A percentile compares a stretch with the other conserved stretches of the same genome.
These are phyloP conservation scores for Halocaridina rubra DNA, from an alignment of 2,888 invertebrate species.

Conservation along the genomic window DNA sequence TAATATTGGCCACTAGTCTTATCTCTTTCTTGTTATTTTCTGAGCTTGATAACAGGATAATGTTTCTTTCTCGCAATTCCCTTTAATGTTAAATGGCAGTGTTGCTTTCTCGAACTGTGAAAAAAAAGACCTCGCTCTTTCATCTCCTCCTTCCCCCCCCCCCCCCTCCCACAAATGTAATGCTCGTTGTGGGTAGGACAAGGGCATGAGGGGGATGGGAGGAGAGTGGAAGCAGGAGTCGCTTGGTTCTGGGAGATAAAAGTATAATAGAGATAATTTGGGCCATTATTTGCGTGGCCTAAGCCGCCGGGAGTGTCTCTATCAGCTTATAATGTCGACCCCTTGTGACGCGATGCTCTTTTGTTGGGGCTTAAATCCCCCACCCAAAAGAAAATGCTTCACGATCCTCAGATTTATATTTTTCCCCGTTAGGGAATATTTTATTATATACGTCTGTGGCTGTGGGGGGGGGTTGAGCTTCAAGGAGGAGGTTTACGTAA, in stretches of 20 bases:
- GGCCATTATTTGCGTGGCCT: conserved; percentile 53
- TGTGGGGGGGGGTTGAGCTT: no score
- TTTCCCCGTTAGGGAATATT: no score
- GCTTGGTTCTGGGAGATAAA: conserved; percentile 51
- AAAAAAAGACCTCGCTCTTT: neutral
- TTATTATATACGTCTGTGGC: no score
- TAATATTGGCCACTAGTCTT: no score
- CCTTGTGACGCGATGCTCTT: conserved; percentile 37
- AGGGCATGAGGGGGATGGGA: neutral
- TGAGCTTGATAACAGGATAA: no score
- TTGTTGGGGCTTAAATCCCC: conserved; percentile 43
- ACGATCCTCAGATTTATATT: conserved; percentile 1
- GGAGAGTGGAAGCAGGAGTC: conserved; percentile 6
- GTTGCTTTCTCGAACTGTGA: no score
- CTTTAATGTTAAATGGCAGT: no score
- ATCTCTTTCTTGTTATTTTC: no score
- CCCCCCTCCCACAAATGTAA: neutral
- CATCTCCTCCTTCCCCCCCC: neutral
- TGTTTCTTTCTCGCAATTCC: no score
- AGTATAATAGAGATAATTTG: conserved; percentile 58
- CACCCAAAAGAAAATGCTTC: conserved; percentile 24
- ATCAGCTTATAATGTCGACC: conserved; percentile 56
- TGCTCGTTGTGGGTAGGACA: neutral
- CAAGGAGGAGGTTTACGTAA: no score
- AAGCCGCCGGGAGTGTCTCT: conserved; percentile 54